These are phyloP conservation scores for Sebastes ruberrimus DNA, from an alignment of 2,797 vertebrate genomes.

Conservation along the genomic window DNA sequence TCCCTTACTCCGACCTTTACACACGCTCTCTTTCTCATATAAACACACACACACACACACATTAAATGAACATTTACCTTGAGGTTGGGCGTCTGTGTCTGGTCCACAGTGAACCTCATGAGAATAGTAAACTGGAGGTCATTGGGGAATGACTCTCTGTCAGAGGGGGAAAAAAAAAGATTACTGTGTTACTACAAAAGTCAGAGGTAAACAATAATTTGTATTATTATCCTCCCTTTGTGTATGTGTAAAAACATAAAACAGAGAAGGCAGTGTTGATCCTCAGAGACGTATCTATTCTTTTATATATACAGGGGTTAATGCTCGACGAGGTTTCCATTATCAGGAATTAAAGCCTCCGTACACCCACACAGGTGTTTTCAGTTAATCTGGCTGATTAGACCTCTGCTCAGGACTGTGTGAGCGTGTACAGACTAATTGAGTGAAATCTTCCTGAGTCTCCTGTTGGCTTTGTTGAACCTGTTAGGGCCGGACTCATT, in stretches of 20 bases:
- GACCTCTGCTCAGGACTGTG: too few relatives aligned
- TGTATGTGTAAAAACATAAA: neutral
- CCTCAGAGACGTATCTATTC: neutral
- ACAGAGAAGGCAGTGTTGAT: neutral
- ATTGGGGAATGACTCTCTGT: conserved; percentile 95
- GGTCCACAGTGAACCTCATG: conserved; percentile 99
- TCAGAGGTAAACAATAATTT: neutral
- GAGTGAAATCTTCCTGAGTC: too few relatives aligned
- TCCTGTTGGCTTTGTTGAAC: too few relatives aligned
- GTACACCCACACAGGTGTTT: too few relatives aligned
- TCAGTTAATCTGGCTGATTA: too few relatives aligned
- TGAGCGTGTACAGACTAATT: too few relatives aligned
- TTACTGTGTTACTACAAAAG: neutral
- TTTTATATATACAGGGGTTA: too few relatives aligned
- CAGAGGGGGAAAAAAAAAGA: conserved; percentile 10
- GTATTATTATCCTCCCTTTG: neutral
- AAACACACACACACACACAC: neutral
- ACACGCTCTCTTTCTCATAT: neutral
- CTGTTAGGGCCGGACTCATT: too few relatives aligned
- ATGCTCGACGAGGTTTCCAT: neutral
- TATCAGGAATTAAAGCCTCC: neutral
- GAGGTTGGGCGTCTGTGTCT: conserved; percentile 96
- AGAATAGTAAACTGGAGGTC: conserved; percentile 98
- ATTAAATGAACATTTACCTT: conserved; percentile 84
- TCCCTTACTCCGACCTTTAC: neutral